Evolutionary conservation across 2,113 vertebrate genomes (phyloP), one percentile per base, ranked within the genome.

Genomic region (Argyrosomus japonicus): DNA sequence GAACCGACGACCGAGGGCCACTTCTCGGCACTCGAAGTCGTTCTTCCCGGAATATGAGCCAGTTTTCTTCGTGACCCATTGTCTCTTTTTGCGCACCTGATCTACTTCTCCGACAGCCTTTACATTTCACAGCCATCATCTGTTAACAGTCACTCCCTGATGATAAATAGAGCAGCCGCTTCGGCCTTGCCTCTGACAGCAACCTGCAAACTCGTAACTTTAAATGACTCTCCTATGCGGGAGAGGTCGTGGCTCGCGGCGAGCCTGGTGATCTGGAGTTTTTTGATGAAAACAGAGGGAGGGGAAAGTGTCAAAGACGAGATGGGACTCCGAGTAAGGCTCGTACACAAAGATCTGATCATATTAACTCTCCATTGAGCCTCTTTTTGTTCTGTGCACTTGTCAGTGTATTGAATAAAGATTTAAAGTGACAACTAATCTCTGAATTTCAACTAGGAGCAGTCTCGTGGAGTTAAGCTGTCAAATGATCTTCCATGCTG

Each of bases 101-200:
- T 79, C 78, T 74, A 45, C 68, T 89, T 82, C 79, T 82, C 75
- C 2, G 21, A 65, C 88, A 87, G 81, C 78, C 80, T 83, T 87
- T 82, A 81, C 75, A 68, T 85, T 90, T 88, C 87, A 82, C 78
- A 87, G 87, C 86, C 71, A 51, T 79, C 77, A 29, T 85, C 82
- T 69, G 79, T 79, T 81, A 80, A 73, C 67, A 76, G 82, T 67
- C 81, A 14, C 68, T 83, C 77, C 79, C 83, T 50, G 62, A 68
- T 77, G 85, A 91, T 83, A 88, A 89, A 88, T 81, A 82, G 75
- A 78, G 77, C 91, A 84, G 86, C 82, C 85, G 90, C 82, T 88
- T 78, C 47, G 84, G 83, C 88, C 87, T 87, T 68, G 84, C 69
- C 82, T 83, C 80, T 76, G 87, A 81, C 77, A 72, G 88, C 69